These are phyloP conservation scores for Phalloptychus januarius DNA, from an alignment of 2,797 vertebrate genomes.

Conservation along the genomic window DNA sequence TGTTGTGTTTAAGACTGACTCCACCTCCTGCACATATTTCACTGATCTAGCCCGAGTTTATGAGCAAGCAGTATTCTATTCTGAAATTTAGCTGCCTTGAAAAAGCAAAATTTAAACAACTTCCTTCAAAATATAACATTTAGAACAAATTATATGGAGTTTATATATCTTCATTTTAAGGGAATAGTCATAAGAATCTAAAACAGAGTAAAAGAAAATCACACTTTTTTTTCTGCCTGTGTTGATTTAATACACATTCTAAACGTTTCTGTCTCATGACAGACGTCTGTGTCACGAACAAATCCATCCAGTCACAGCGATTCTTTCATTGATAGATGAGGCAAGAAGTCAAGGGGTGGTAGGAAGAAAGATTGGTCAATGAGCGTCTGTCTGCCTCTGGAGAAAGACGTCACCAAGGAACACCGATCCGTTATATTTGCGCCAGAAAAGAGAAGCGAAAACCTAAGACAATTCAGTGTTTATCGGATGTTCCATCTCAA, in stretches of 20 bases:
- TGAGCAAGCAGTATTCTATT: neutral
- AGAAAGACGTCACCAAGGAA: constrained; percentile 59
- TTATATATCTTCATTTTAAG: neutral
- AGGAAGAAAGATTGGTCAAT: constrained; percentile 56
- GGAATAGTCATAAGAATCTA: neutral
- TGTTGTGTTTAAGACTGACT: neutral
- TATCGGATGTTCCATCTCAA: neutral
- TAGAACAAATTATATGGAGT: neutral
- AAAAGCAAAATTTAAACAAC: neutral
- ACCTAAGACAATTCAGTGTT: neutral
- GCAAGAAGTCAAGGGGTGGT: constrained; percentile 56
- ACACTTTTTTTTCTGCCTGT: too few relatives aligned
- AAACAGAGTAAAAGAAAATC: neutral
- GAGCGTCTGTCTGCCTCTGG: constrained; percentile 53
- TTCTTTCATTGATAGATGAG: constrained; percentile 38
- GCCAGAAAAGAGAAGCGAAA: neutral
- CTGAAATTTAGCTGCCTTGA: neutral
- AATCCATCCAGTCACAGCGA: constrained; percentile 24
- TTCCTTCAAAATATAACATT: neutral
- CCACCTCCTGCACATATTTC: neutral
- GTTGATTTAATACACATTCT: neutral
- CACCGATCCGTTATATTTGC: constrained; percentile 1
- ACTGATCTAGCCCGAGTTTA: neutral
- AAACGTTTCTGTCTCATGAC: constrained; percentile 14
- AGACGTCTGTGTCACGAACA: constrained; percentile 15